phyloP scores from a whole-genome alignment of 2,113 vertebrate genomes.

The Alligator mississippiensis region DNA sequence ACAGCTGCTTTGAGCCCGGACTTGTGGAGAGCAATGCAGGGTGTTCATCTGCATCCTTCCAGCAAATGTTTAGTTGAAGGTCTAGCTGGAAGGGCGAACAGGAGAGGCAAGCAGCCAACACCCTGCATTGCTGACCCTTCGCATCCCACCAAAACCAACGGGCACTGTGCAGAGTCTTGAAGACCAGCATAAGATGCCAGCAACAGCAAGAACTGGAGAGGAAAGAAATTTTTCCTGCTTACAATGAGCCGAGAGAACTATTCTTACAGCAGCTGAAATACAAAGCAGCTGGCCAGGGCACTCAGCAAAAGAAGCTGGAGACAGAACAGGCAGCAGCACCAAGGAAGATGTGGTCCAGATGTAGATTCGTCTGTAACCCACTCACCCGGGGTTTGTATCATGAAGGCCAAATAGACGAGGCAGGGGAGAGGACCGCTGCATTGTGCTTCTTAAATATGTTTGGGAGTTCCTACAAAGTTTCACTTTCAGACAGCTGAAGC shows the following conservation, averaged over 20 bases:
- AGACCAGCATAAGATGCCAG: background rate
- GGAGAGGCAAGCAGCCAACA: background rate
- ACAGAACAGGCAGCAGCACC: background rate
- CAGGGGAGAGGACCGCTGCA: background rate
- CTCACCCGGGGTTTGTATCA: background rate
- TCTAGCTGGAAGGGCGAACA: too few relatives aligned
- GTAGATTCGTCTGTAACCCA: background rate
- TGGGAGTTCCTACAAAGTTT: background rate
- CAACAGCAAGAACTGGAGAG: background rate
- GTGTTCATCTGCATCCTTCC: too few relatives aligned
- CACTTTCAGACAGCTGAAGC: background rate
- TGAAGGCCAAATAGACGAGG: background rate
- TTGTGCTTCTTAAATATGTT: background rate
- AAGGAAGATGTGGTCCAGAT: background rate
- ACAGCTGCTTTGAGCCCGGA: too few relatives aligned
- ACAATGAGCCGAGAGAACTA: background rate
- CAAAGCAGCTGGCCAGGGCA: background rate
- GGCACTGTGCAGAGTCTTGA: background rate
- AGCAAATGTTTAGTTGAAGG: too few relatives aligned
- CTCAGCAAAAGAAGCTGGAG: background rate
- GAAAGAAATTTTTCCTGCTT: background rate
- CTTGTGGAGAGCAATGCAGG: too few relatives aligned
- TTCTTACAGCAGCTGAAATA: background rate
- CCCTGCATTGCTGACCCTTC: background rate
- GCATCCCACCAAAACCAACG: background rate